Evolutionary conservation across 1,140 invertebrate species (phyloP).

Genomic region (Bursaphelenchus mucronatus): DNA sequence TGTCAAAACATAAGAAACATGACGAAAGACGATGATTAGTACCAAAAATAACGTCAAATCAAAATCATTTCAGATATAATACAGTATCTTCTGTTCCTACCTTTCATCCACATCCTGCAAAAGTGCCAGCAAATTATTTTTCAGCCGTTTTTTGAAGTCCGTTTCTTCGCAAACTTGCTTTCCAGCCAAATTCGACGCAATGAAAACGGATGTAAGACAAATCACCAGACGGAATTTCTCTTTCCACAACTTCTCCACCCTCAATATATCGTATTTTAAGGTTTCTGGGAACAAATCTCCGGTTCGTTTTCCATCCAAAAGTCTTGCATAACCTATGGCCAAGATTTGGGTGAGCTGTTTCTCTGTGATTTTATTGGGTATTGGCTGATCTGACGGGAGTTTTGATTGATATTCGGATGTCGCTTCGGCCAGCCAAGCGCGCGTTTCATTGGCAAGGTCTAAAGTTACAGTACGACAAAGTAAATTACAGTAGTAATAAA

Average conservation of each 20-base stretch:
- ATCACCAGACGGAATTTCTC: background rate
- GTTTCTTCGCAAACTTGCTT: slow-evolving; percentile 19
- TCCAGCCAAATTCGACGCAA: slow-evolving; percentile 15
- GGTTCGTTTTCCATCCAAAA: slow-evolving; percentile 6
- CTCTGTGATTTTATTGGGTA: background rate
- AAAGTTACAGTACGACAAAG: background rate
- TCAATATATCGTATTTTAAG: slow-evolving; percentile 16
- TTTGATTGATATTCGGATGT: background rate
- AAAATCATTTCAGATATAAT: too few relatives aligned
- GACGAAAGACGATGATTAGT: too few relatives aligned
- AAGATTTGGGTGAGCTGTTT: slow-evolving; percentile 4
- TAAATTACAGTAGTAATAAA: background rate
- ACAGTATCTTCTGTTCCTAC: background rate
- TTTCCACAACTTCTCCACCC: slow-evolving; percentile 8
- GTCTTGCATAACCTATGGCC: slow-evolving; percentile 11
- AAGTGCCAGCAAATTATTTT: slow-evolving; percentile 10
- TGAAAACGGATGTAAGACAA: background rate
- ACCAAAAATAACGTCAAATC: too few relatives aligned
- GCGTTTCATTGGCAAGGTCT: slow-evolving; percentile 13
- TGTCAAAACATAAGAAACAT: background rate
- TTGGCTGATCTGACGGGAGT: background rate
- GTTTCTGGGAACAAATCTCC: slow-evolving; percentile 17
- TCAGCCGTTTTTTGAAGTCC: slow-evolving; percentile 16
- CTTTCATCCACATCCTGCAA: background rate
- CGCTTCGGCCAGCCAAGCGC: slow-evolving; percentile 10